A percentile compares a stretch with the other conserved stretches of the same genome.
Evolutionary conservation across 2,113 vertebrate species (phyloP).

Genomic region (Felis catus): DNA sequence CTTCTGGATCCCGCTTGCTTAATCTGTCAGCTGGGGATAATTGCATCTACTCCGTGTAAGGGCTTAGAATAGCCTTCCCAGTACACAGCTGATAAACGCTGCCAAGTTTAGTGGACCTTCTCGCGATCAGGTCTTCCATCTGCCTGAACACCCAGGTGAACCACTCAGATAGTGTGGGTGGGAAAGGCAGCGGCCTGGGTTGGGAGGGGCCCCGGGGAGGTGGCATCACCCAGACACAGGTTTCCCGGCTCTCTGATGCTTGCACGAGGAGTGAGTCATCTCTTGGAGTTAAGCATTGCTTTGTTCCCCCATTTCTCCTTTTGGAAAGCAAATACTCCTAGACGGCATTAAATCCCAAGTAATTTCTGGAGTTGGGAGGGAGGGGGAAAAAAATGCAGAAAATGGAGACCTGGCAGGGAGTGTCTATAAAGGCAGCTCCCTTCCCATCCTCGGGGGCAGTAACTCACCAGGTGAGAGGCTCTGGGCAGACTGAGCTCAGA

Average conservation of each 20-base stretch:
- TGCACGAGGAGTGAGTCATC: background rate
- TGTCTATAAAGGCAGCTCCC: background rate
- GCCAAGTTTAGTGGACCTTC: background rate
- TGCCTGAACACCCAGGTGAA: background rate
- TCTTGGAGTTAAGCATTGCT: background rate
- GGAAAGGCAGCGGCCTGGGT: background rate
- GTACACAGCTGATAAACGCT: background rate
- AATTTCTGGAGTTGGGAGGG: background rate
- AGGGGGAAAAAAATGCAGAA: background rate
- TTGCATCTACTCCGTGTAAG: background rate
- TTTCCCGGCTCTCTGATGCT: background rate
- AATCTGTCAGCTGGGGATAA: background rate
- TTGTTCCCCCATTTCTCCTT: background rate
- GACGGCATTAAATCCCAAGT: background rate
- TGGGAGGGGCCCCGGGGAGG: background rate
- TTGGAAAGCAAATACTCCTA: background rate
- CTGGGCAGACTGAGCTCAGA: background rate
- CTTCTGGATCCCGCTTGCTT: background rate
- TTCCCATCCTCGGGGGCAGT: background rate
- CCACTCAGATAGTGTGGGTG: background rate
- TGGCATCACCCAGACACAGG: accelerated
- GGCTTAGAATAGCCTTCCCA: background rate
- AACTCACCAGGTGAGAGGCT: background rate
- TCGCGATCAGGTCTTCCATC: background rate
- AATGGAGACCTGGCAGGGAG: background rate